Evolutionary conservation across 2,888 invertebrate species (phyloP), one percentile per base, ranked within the genome.

Genomic region (Microctonus hyperodae): DNA sequence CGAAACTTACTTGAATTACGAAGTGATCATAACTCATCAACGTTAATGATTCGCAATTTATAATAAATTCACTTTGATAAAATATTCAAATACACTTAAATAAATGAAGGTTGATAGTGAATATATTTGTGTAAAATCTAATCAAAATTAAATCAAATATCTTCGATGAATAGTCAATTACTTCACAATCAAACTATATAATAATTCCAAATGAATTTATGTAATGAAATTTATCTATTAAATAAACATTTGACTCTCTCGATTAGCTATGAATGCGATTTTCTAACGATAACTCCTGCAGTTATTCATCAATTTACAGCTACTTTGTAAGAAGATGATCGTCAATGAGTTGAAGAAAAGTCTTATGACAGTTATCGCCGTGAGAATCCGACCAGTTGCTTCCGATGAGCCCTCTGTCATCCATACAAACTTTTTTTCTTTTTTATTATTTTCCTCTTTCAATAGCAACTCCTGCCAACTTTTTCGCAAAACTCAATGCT

Each of bases 341-440:
- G 33, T 44, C 16, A 44, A 59, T 59, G 44, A 44, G 16, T 59
- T 44, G 59, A 59, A 59, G 48, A 25, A 59, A 59, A 16, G 25
- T 59, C 59, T 59, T 23, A 40, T 59, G 59, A 66, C 59, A 61
- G 63, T 67, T 63, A 68, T 64, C 71, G 59, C 60, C 67, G 69
- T 71, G 70, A 66, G 70, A 71, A 71, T 63, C 59, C 68, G 70
- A 71, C 71, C 71, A 68, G 69, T 71, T 71, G 71, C 69, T 70
- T 61, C 7, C 37, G 64, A 58, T 62, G 60, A 61, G 64, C 65
- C 50, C 58, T 69, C 10, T 55, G 55, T 55, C 37, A 25, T 33
- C 65, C 55, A 56, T 66, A 53, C 44, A 57, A 70, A 70, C 63
- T 68, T 71, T 70, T 68, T 58, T 59, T 44, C 44, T 25, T 58